Percentiles rank a stretch among this genome's conserved stretches.
phyloP scores from a whole-genome alignment of 2,113 vertebrate species.

The Oryzias melastigma region DNA sequence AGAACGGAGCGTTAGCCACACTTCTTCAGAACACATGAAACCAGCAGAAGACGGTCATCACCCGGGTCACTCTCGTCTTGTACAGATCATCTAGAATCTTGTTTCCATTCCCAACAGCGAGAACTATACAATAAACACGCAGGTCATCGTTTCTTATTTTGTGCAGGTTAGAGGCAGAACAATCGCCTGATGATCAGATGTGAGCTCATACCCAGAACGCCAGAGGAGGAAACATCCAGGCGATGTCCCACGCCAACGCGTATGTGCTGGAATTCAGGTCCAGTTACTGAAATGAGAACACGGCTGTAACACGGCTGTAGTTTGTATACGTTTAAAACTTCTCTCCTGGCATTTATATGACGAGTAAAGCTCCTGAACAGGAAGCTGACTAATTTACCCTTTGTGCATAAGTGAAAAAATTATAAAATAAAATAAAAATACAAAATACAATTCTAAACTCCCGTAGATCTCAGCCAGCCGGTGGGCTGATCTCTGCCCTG shows the following conservation, averaged over 20 bases:
- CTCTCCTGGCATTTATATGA: no score
- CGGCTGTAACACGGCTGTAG: no score
- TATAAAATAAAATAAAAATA: no score
- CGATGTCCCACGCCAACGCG: slow-evolving; percentile 86
- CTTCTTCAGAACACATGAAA: background rate
- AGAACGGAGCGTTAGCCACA: background rate
- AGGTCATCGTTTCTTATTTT: background rate
- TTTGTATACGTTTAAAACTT: no score
- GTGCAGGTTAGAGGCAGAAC: background rate
- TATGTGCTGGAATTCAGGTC: slow-evolving; percentile 79
- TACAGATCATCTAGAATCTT: slow-evolving; percentile 78
- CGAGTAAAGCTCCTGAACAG: no score
- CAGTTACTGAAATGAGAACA: slow-evolving; percentile 76
- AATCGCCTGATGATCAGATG: background rate
- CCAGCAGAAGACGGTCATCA: slow-evolving; percentile 53
- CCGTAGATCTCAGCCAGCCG: no score
- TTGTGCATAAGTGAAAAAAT: no score
- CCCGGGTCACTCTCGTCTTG: slow-evolving; percentile 82
- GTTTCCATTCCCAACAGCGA: slow-evolving; percentile 83
- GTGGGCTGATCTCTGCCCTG: no score
- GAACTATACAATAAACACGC: slow-evolving; percentile 73
- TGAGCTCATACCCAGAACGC: slow-evolving; percentile 83
- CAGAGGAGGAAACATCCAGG: slow-evolving; percentile 85
- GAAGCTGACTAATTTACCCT: no score
- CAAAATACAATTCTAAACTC: no score